phyloP scores from a whole-genome alignment of 2,113 vertebrate genomes.

The Caretta caretta region DNA sequence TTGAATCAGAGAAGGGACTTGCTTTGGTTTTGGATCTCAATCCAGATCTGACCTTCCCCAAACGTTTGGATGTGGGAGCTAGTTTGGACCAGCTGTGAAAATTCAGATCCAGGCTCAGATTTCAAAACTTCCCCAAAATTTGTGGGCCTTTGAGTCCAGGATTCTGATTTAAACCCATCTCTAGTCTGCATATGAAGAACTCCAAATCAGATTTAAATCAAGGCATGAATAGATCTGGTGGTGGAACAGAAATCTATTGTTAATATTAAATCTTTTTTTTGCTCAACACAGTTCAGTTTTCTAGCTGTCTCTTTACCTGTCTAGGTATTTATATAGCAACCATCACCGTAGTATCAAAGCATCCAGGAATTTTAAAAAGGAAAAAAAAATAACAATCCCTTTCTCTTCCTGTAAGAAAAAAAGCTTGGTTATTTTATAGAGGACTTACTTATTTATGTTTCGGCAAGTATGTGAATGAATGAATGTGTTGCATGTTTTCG shows the following conservation, averaged over 20 bases:
- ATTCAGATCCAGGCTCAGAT: background rate
- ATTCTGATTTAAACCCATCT: background rate
- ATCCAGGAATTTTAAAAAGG: background rate
- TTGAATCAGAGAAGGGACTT: background rate
- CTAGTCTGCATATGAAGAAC: background rate
- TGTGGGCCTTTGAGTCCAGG: background rate
- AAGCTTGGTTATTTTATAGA: conserved; percentile 67
- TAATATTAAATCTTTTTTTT: background rate
- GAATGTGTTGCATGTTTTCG: conserved; percentile 25
- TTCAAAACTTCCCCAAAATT: background rate
- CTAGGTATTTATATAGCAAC: background rate
- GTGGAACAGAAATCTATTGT: background rate
- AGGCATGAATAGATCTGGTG: fast-evolving
- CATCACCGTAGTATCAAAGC: background rate
- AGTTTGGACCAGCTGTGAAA: background rate
- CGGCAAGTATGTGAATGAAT: background rate
- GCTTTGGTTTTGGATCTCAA: fast-evolving
- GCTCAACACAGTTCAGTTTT: background rate
- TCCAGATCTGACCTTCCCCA: background rate
- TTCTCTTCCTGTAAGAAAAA: conserved; percentile 55
- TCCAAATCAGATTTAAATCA: background rate
- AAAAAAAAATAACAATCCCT: conserved; percentile 49
- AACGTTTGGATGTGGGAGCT: background rate
- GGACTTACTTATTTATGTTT: conserved; percentile 44
- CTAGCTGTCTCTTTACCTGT: background rate